Evolutionary conservation across 2,113 vertebrate species (phyloP), one percentile per base, ranked within the genome.

Genomic region (Heliornis fulica): DNA sequence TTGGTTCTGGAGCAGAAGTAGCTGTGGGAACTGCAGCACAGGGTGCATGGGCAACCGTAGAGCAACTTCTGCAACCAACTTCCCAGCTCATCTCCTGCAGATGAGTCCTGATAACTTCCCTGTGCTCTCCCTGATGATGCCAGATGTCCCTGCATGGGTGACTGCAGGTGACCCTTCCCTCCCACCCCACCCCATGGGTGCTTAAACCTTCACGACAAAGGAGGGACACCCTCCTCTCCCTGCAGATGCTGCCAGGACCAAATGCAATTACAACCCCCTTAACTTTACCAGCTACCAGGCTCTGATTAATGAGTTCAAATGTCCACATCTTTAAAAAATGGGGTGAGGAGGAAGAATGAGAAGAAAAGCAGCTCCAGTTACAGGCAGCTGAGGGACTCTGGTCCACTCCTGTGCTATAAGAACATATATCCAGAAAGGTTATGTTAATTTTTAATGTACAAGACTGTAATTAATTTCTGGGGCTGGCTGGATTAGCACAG

Each of bases 361-460:
- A 45, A 83, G 84, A 12, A 48, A 91, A 93, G 74, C 75, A 91
- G 89, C 93, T 96, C 83, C 95, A 87, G 59, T 83, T 89, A 65
- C 80, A 90, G 91, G 87, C 46, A 5, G 96, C 93, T 53, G 15
- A 88, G 95, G 97, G 95, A 94, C 92, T 83, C 94, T 1, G 50
- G 90, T 87, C 96, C 92, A 9, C 93, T 92, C 91, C 68, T 36
- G 88, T 10, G 65, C 95, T 87, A 6, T 76, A 92, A 96, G 95
- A 94, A 96, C 87, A 84, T 45, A 83, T 75, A 96, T 76, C 95
- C 93, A 95, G 90, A 96, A 97, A 97, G 95, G 97, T 97, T 97
- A 95, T 97, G 96, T 96, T 97, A 92, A 96, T 97, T 97, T 97
- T 95, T 97, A 95, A 96, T 96, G 95, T 88, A 95, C 93, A 65